Evolutionary conservation across 2,888 invertebrate species (phyloP), one percentile per base, ranked within the genome.

Genomic region (Embidobia sp.): DNA sequence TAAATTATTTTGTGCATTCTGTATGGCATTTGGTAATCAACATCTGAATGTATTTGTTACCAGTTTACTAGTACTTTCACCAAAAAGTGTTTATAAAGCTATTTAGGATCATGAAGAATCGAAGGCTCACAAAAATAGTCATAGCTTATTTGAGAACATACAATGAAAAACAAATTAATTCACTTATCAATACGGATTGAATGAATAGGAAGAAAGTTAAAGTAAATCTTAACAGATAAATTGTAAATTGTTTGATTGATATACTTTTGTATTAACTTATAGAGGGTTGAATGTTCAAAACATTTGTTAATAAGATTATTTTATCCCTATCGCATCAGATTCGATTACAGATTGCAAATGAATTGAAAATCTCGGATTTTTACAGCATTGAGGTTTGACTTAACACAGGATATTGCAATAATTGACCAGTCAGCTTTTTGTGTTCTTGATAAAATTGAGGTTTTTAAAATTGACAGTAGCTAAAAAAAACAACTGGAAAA

Each of bases 361-460:
- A 33, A 26, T 22, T 37, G 11, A 57, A 42, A 6, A 1, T 22
- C 13, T 31, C 51, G 7, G 8, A 11, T 19, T 29, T 19, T 5
- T 66, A 44, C 19, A 33, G 19, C 40, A 35, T 66, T 22, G 11
- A 46, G 13, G 22, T 66, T n/a, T 11, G 51, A 66, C 35, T 53
- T 15, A n/a, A 66, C 53, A 44, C 53, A 66, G 13, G 66, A 66
- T 53, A 46, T 66, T n/a, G 22, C 66, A 26, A 11, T 35, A 26
- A 53, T 35, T 35, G 66, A 66, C 44, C 53, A 53, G n/a, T 53
- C 53, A 42, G 22, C 29, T 66, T 19, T 53, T 22, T 27, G 66
- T 26, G 22, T n/a, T n/a, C 42, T 42, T 11, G 55, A 4, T 29
- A 19, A 29, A 15, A 19, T 31, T 11, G 15, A 15, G 51, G 19